Evolutionary conservation across 2,888 invertebrate species (phyloP).

Genomic region (Fragum whitleyi): DNA sequence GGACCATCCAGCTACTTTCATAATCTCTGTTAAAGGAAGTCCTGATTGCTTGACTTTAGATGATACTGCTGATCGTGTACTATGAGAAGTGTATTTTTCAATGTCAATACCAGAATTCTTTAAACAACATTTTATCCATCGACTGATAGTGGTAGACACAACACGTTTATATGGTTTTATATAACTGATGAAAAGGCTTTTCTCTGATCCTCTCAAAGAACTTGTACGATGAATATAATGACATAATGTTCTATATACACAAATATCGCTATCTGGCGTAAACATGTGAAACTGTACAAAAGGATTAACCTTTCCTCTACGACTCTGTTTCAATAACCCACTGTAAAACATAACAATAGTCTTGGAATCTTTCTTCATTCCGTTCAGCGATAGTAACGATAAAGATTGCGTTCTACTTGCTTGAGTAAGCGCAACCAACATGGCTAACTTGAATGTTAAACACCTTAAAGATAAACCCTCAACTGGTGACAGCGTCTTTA

Average conservation of each 20-base stretch:
- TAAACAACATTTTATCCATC: too few species aligned
- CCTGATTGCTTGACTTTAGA: too few species aligned
- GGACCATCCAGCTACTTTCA: too few species aligned
- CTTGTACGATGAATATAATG: not conserved
- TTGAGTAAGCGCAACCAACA: slow-evolving; percentile 25
- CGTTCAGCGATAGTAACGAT: not conserved
- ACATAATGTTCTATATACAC: slow-evolving; percentile 8
- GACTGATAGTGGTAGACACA: too few species aligned
- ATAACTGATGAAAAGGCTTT: slow-evolving; percentile 8
- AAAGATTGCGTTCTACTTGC: slow-evolving; percentile 33
- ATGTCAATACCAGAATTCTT: too few species aligned
- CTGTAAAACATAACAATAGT: too few species aligned
- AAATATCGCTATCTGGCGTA: slow-evolving; percentile 19
- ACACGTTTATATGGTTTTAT: too few species aligned
- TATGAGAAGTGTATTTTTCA: too few species aligned
- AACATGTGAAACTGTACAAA: not conserved
- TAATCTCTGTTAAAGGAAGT: too few species aligned
- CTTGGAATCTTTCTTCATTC: slow-evolving; percentile 14
- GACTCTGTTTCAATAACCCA: too few species aligned
- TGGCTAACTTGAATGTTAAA: slow-evolving; percentile 29
- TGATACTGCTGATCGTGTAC: too few species aligned
- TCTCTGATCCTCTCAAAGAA: not conserved
- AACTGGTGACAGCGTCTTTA: slow-evolving; percentile 29
- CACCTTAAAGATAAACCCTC: slow-evolving; percentile 17
- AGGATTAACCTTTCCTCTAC: too few species aligned